A percentile compares a stretch with the other conserved stretches of the same genome.
Conservation (phyloP, 2,888 invertebrate species). For the Molanna angustata region DNA sequence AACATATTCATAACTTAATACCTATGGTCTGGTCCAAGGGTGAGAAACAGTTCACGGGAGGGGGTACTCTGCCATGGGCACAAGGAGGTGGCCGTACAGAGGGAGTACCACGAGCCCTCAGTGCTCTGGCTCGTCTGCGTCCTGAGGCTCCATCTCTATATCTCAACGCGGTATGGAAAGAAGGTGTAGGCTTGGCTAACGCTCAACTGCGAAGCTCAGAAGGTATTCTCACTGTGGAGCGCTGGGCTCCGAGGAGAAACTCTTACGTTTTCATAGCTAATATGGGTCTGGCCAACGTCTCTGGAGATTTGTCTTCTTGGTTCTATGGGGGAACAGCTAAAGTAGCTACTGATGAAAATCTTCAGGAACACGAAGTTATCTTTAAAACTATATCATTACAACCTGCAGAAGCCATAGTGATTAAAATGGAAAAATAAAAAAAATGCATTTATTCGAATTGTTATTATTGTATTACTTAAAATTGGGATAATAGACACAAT, state of each 20-base stretch:
- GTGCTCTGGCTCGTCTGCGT: conserved; percentile 59
- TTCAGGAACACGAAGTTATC: conserved; percentile 45
- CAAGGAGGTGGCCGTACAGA: conserved; percentile 50
- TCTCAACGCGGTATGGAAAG: conserved; percentile 66
- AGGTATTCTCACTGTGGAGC: conserved; percentile 68
- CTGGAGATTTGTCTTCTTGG: conserved; percentile 69
- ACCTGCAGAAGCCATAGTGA: conserved; percentile 27
- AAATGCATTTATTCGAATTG: conserved; percentile 10
- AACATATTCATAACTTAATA: conserved; percentile 64
- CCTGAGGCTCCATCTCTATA: conserved; percentile 69
- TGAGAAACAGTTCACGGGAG: conserved; percentile 48
- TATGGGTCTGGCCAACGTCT: conserved; percentile 58
- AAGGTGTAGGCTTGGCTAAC: conserved; percentile 61
- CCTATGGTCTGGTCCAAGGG: conserved; percentile 64
- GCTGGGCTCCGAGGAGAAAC: conserved; percentile 76
- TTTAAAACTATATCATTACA: conserved; percentile 38
- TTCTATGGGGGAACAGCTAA: conserved; percentile 69
- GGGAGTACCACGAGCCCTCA: conserved; percentile 53
- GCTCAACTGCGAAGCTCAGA: conserved; percentile 64
- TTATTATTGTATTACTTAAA: conserved; percentile 25
- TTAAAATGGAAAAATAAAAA: conserved; percentile 31
- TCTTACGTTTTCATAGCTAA: conserved; percentile 75
- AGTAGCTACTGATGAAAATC: conserved; percentile 44
- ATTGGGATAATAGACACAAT: conserved; percentile 20
- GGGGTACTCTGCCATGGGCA: conserved; percentile 63